phyloP scores from a whole-genome alignment of 2,888 invertebrate genomes.

The Nymphalis c-album region DNA sequence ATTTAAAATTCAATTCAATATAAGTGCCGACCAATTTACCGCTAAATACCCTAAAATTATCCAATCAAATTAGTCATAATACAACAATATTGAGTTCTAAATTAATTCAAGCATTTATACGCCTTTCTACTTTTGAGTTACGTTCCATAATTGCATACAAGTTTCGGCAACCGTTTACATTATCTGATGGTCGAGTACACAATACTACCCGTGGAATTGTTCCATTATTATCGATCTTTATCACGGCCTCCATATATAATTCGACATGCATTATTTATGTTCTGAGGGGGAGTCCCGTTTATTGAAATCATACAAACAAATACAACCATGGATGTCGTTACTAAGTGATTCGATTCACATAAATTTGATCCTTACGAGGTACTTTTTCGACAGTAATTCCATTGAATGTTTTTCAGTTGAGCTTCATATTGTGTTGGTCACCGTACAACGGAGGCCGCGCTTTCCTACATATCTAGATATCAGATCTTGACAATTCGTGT shows the following conservation, averaged over 20 bases:
- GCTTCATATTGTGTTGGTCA: slow-evolving; percentile 9
- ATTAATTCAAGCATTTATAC: slow-evolving; percentile 5
- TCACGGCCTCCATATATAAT: slow-evolving; percentile 53
- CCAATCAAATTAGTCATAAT: slow-evolving; percentile 10
- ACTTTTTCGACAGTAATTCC: slow-evolving; percentile 4
- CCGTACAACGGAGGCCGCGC: slow-evolving; percentile 35
- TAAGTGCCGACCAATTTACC: slow-evolving; percentile 4
- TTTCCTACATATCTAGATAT: slow-evolving; percentile 45
- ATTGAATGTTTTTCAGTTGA: background rate
- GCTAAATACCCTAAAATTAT: slow-evolving; percentile 15
- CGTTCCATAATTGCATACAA: slow-evolving; percentile 15
- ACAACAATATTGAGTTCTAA: background rate
- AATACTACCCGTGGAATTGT: slow-evolving; percentile 48
- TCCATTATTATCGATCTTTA: slow-evolving; percentile 45
- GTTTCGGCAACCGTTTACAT: slow-evolving; percentile 1
- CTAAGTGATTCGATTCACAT: slow-evolving; percentile 12
- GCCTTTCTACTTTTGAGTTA: background rate
- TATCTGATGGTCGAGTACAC: slow-evolving; percentile 21
- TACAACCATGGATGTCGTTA: slow-evolving; percentile 41
- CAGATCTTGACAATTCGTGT: slow-evolving; percentile 51
- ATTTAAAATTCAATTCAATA: background rate
- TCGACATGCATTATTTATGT: slow-evolving; percentile 78
- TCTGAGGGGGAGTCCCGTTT: slow-evolving; percentile 64
- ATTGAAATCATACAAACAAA: slow-evolving; percentile 75
- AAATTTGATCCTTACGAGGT: slow-evolving; percentile 13